Evolutionary conservation across 2,888 invertebrate species (phyloP).

Genomic region (Drosophila mimetica): DNA sequence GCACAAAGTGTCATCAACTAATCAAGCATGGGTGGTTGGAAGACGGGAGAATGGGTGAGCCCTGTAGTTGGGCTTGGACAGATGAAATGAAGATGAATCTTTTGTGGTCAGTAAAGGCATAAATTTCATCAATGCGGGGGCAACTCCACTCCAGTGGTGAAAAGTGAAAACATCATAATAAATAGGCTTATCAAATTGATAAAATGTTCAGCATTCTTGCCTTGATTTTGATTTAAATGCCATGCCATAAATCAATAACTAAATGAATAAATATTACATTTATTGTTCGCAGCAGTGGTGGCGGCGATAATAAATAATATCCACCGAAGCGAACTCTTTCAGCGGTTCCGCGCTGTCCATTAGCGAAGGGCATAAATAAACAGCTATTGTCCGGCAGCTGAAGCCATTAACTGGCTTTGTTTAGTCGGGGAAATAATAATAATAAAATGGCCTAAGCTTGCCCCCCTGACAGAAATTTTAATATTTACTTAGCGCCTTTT

Average conservation of each 20-base stretch:
- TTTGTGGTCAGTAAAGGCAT: constrained; percentile 70
- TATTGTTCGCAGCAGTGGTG: constrained; percentile 36
- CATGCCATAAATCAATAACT: constrained; percentile 70
- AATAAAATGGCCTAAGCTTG: constrained; percentile 67
- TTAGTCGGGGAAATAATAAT: constrained; percentile 61
- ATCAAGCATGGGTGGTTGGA: constrained; percentile 65
- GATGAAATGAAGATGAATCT: constrained; percentile 76
- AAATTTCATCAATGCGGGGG: constrained; percentile 47
- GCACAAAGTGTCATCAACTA: constrained; percentile 75
- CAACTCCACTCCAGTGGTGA: constrained; percentile 21
- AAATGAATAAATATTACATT: constrained; percentile 71
- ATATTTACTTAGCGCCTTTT: constrained; percentile 70
- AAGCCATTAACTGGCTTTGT: constrained; percentile 71
- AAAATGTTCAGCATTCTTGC: constrained; percentile 62
- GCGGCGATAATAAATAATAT: constrained; percentile 64
- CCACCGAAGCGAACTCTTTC: constrained; percentile 51
- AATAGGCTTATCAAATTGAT: constrained; percentile 77
- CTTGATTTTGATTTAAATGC: constrained; percentile 73
- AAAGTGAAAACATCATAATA: constrained; percentile 68
- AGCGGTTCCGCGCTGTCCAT: constrained; percentile 62
- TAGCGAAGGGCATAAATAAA: constrained; percentile 70
- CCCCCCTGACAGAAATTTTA: constrained; percentile 66
- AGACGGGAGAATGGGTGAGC: neutral
- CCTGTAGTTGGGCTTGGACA: constrained; percentile 16
- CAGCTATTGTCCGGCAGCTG: constrained; percentile 38